Conservation (phyloP, 2,113 vertebrate genomes). For the Hemibates koningsi region DNA sequence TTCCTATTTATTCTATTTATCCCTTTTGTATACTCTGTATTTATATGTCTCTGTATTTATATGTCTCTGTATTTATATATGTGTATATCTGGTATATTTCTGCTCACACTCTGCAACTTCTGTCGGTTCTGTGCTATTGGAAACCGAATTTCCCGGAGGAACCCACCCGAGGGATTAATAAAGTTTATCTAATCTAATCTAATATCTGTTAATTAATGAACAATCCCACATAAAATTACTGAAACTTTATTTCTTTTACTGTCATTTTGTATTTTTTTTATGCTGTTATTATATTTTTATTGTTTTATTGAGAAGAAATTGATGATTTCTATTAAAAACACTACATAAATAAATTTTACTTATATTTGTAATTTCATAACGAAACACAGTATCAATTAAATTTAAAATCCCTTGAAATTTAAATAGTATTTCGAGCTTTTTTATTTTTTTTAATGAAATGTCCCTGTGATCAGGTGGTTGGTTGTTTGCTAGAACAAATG, state of each 20-base stretch:
- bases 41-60: fast-evolving
- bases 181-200: not conserved
- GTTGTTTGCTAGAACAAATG: not conserved
- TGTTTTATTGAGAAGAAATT: not conserved
- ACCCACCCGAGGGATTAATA: not conserved
- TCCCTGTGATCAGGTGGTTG: not conserved
- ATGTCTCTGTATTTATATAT: fast-evolving
- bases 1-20: not conserved
- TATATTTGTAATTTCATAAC: not conserved
- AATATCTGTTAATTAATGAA: not conserved
- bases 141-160: fast-evolving
- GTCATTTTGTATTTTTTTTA: not conserved
- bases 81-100: not conserved
- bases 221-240: fast-evolving
- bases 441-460: not conserved
- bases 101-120: fast-evolving
- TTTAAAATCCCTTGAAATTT: not conserved
- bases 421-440: not conserved
- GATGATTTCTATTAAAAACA: not conserved
- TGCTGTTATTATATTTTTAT: not conserved
- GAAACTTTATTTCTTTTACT: not conserved
- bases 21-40: not conserved
- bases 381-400: not conserved
- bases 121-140: not conserved
- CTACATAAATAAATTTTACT: not conserved